A percentile compares a stretch with the other conserved stretches of the same genome.
phyloP scores from a whole-genome alignment of 2,888 invertebrate genomes.

The Lampropteryx suffumata region DNA sequence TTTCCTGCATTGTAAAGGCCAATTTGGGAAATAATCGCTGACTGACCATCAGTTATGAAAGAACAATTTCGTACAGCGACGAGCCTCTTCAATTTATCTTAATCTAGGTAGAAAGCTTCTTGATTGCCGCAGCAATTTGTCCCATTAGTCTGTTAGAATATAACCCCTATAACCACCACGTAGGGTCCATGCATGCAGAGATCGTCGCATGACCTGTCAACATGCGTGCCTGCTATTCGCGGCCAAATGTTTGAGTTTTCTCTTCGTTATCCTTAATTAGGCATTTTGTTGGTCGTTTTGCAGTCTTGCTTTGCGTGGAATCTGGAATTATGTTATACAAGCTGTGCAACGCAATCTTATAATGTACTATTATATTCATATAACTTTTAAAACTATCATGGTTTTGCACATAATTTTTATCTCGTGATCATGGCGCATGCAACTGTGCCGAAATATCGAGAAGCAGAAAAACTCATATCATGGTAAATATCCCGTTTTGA shows the following conservation, averaged over 20 bases:
- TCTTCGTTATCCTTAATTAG: conserved; percentile 18
- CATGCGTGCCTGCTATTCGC: conserved; percentile 12
- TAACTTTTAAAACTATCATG: too few species aligned
- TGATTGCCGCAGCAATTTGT: conserved; percentile 40
- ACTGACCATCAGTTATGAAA: too few species aligned
- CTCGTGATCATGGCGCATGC: too few species aligned
- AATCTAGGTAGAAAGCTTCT: conserved; percentile 32
- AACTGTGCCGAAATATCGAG: too few species aligned
- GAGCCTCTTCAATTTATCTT: not conserved
- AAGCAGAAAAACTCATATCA: too few species aligned
- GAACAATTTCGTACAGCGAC: not conserved
- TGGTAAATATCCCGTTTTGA: too few species aligned
- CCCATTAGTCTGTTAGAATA: conserved; percentile 14
- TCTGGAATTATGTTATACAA: not conserved
- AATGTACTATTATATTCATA: too few species aligned
- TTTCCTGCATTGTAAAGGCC: too few species aligned
- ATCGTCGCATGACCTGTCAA: conserved; percentile 21
- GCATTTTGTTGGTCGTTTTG: conserved; percentile 4
- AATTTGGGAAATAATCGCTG: too few species aligned
- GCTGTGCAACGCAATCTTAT: not conserved
- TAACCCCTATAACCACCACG: conserved; percentile 7
- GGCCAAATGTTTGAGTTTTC: conserved; percentile 9
- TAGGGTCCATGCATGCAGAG: conserved; percentile 3
- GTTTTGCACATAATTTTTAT: too few species aligned
- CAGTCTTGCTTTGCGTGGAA: not conserved